Base-by-base conservation (phyloP, 53 echinoderm and acorn worm genomes). In the Luidia sarsii region DNA sequence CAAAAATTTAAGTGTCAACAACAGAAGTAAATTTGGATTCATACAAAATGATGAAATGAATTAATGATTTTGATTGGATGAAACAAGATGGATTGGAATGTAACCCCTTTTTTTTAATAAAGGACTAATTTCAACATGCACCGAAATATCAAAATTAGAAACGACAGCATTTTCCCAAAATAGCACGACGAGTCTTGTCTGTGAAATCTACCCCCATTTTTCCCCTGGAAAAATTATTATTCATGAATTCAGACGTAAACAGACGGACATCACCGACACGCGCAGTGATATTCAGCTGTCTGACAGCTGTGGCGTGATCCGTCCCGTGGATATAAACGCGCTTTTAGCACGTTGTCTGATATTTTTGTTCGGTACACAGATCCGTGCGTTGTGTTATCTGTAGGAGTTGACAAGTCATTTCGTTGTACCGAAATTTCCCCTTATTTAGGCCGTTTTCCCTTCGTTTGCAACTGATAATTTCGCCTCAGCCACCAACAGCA, bases 401-500 rank as follows among this genome's bases (percentile, higher is more conserved):
- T 77, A 77, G 77, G 77, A 77, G 77, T 77, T 77, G 77, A 77
- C 77, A 77, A 77, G 77, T 77, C 77, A 77, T 77, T 77, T 77
- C 62, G 77, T 77, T 77, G 77, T 77, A 77, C 77, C 60, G 46
- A 77, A 77, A 59, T 77, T 77, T 46, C 77, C 68, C 60, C 77
- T 77, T 77, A 67, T 75, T 77, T 77, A 77, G 61, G 77, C 77
- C 59, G 77, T 77, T 77, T 59, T 77, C 77, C 48, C 59, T 61
- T 77, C 61, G 77, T 77, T 77, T 77, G 77, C 77, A 77, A 77
- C 77, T 48, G 61, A 59, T 77, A 77, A 59, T 77, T 75, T 77
- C 61, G 60, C 62, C 60, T 61, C 77, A 49, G 61, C 77, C 77
- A 45, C 30, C 43, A 60, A 77, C 60, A 57, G 77, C 77, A 77